phyloP scores from a whole-genome alignment of 1,140 invertebrate genomes.

The Lanistes nyassanus region DNA sequence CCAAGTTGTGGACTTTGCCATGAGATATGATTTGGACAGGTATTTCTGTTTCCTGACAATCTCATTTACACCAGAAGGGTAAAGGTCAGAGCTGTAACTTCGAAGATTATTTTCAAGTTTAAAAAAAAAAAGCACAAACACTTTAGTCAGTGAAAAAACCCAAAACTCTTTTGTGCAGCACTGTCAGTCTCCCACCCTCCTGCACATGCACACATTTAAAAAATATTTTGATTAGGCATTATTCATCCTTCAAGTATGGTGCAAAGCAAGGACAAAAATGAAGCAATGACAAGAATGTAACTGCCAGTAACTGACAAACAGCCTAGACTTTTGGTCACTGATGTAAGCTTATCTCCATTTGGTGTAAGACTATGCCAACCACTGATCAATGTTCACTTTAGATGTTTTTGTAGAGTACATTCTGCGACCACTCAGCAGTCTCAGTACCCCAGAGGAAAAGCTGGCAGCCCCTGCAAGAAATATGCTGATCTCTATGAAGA shows the following conservation, averaged over 20 bases:
- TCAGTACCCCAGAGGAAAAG: conserved; percentile 80
- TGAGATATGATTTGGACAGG: too few relatives aligned
- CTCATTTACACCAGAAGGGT: too few relatives aligned
- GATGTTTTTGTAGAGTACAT: conserved; percentile 73
- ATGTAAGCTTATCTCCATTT: not conserved
- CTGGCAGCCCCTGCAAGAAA: conserved; percentile 75
- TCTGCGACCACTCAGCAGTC: conserved; percentile 76
- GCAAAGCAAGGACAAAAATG: not conserved
- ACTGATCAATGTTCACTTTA: conserved; percentile 7
- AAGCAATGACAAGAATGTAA: not conserved
- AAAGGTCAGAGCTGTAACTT: too few relatives aligned
- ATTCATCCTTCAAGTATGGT: not conserved
- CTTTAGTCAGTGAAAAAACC: too few relatives aligned
- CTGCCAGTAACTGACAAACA: not conserved
- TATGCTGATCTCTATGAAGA: conserved; percentile 84
- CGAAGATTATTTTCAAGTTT: too few relatives aligned
- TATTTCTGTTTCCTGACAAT: too few relatives aligned
- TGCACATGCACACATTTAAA: not conserved
- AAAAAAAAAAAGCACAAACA: too few relatives aligned
- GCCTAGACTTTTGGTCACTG: not conserved
- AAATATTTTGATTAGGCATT: not conserved
- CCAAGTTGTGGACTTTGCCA: too few relatives aligned
- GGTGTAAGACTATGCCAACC: not conserved
- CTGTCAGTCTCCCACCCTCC: too few relatives aligned
- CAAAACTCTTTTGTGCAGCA: too few relatives aligned